Percentiles rank a stretch among this genome's conserved stretches.
Evolutionary conservation across 2,888 invertebrate genomes (phyloP).

Genomic region (Ophion ventricosus): DNA sequence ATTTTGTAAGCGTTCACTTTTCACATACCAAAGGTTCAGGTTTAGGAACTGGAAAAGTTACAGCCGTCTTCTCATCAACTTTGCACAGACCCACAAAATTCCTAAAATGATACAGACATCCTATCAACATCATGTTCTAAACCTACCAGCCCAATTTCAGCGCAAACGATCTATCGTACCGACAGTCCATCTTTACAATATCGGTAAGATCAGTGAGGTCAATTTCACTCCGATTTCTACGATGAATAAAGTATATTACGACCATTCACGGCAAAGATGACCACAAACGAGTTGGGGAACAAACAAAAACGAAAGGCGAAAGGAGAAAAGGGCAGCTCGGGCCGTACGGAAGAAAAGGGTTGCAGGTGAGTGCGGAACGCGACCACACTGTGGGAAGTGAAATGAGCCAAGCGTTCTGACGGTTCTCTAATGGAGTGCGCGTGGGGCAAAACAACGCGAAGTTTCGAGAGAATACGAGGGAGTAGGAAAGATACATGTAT

Average conservation of each 20-base stretch:
- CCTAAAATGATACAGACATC: no score
- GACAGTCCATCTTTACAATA: background rate
- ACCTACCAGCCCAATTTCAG: background rate
- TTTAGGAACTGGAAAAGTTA: no score
- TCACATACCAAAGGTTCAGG: no score
- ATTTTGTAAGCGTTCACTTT: background rate
- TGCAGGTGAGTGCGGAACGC: constrained; percentile 71
- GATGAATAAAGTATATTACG: background rate
- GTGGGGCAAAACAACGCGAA: constrained; percentile 78
- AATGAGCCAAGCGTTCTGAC: constrained; percentile 80
- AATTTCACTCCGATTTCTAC: background rate
- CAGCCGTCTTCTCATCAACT: no score
- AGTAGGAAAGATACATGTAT: constrained; percentile 42
- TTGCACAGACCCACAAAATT: no score
- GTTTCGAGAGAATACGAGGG: constrained; percentile 74
- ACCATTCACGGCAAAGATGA: background rate
- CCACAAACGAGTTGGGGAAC: background rate
- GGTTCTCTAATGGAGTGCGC: constrained; percentile 80
- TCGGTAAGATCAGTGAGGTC: background rate
- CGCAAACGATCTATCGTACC: background rate
- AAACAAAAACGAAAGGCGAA: constrained; percentile 22
- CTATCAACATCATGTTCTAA: background rate
- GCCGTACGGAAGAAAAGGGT: constrained; percentile 65
- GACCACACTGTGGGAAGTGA: constrained; percentile 80
- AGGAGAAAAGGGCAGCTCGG: constrained; percentile 62